Conservation (phyloP, 2,888 invertebrate genomes). For the Pristionchus japonicus region DNA sequence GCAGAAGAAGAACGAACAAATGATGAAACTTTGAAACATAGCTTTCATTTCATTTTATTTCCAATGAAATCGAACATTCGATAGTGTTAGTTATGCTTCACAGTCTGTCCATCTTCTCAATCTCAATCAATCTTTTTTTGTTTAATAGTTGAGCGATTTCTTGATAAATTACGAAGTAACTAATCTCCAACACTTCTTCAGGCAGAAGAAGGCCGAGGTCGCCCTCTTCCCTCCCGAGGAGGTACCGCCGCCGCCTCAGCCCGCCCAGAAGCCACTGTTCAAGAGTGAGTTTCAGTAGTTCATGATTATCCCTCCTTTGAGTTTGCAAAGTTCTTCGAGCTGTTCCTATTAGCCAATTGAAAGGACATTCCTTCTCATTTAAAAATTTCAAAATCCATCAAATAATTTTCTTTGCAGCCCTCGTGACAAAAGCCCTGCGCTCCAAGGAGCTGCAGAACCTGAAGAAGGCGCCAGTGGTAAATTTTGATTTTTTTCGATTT, state of each 20-base stretch:
- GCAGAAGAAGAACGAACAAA: no score
- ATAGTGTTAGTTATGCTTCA: no score
- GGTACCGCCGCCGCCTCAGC: neutral
- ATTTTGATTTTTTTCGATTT: neutral
- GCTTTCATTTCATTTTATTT: no score
- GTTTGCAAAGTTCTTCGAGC: neutral
- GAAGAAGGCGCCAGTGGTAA: constrained; percentile 30
- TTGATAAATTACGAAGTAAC: no score
- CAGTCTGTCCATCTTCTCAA: no score
- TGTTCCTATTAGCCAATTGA: neutral
- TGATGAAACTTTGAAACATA: no score
- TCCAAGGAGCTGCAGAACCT: constrained; percentile 20
- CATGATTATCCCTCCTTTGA: neutral
- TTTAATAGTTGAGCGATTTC: no score
- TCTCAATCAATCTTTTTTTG: no score
- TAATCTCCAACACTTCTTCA: no score
- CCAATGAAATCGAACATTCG: no score
- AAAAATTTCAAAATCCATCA: neutral
- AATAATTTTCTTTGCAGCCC: constrained; percentile 15
- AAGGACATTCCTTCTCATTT: neutral
- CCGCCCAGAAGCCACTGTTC: constrained; percentile 18
- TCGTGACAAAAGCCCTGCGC: constrained; percentile 21
- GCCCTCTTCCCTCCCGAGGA: neutral
- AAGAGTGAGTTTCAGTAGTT: constrained; percentile 10
- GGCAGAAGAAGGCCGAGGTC: neutral